Base-by-base conservation (phyloP, 2,113 vertebrate species). In the Sterna hirundo region DNA sequence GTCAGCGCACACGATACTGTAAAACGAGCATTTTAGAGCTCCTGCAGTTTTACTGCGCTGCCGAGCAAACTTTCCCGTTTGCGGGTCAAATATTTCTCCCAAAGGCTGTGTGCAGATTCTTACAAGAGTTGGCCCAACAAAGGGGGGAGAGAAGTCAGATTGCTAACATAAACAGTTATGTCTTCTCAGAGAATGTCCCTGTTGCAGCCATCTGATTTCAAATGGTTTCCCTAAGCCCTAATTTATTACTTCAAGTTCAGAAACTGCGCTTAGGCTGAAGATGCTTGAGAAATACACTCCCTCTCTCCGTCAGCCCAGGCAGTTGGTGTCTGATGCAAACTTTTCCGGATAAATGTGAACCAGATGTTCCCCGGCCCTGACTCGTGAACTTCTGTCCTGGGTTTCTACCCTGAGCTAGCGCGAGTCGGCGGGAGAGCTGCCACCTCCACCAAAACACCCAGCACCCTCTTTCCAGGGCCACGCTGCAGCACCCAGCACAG, bases 241-340 rank as follows among this genome's bases (percentile, higher is more conserved):
- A 94, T 95, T 95, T 94, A 95, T 89, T 94, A 27, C 77, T 89
- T 82, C 49, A 77, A 79, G 52, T 72, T 76, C 70, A 95, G 58
- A 91, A 96, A 95, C 75, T 46, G 10, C 38, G 66, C 66, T 62
- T 38, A 57, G 66, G 34, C 55, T 92, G 89, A 96, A 91, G 93
- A 96, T 77, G 66, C 34, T 88, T 95, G 70, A 88, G 87, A 96
- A 94, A 90, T 46, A 64, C 40, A 13, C 75, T 86, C 75, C n/a
- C 32, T 80, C 54, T 47, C 54, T 75, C 29, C 13, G 5, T n/a
- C 2, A 0, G 38, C 40, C 42, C 42, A 40, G 83, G 60, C 42
- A 34, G 36, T 65, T 49, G 57, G 44, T 92, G 81, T 90, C 87
- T 94, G 82, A 93, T 75, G 71, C 64, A 95, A 66, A 90, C 60